Percentiles rank a stretch among this genome's conserved stretches.
phyloP scores from a whole-genome alignment of 2,888 invertebrate genomes.

The Patella pellucida region DNA sequence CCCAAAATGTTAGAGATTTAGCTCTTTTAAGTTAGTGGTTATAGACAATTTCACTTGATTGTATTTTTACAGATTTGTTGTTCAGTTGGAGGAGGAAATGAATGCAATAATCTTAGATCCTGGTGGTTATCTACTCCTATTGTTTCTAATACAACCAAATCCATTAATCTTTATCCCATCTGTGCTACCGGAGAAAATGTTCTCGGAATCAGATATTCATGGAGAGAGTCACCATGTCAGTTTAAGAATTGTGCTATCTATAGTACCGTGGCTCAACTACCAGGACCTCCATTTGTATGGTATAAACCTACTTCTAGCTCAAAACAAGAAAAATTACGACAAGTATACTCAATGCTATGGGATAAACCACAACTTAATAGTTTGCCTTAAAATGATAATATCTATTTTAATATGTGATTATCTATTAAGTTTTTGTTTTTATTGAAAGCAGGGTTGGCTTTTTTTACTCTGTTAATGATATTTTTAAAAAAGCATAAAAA shows the following conservation, averaged over 20 bases:
- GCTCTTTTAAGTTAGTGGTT: no score
- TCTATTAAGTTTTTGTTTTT: no score
- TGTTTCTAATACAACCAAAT: slow-evolving; percentile 26
- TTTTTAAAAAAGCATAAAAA: no score
- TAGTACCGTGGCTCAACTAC: slow-evolving; percentile 37
- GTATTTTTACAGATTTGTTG: not conserved
- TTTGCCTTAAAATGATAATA: no score
- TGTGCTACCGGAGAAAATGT: slow-evolving; percentile 36
- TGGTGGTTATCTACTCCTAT: slow-evolving; percentile 47
- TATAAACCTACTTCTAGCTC: not conserved
- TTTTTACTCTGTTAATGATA: no score
- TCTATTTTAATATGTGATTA: no score
- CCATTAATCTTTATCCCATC: slow-evolving; percentile 38
- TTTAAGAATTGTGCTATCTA: slow-evolving; percentile 54
- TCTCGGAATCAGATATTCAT: slow-evolving; percentile 47
- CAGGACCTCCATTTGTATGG: slow-evolving; percentile 44
- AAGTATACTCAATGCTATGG: not conserved
- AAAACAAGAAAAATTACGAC: no score
- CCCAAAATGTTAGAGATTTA: no score
- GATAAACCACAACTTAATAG: not conserved
- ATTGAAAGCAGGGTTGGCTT: no score
- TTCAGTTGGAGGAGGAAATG: not conserved
- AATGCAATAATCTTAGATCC: not conserved
- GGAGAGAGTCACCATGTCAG: slow-evolving; percentile 53
- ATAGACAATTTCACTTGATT: no score